Percentiles rank a stretch among this genome's conserved stretches.
phyloP scores from a whole-genome alignment of 1,140 invertebrate genomes.

The Leptinotarsa defecta region DNA sequence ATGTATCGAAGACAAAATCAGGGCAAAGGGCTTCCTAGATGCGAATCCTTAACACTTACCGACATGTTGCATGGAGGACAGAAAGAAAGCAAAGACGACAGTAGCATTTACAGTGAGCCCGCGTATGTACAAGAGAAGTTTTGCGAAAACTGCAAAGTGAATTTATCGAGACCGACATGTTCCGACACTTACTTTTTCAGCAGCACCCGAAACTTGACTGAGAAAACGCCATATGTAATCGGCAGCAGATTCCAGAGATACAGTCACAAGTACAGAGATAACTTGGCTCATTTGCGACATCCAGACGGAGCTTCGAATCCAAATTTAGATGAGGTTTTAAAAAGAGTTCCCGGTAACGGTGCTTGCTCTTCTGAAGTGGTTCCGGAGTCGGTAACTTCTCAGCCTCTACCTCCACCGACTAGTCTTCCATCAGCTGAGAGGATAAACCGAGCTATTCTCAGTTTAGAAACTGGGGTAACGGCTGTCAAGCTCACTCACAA shows the following conservation, averaged over 20 bases:
- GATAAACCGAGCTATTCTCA: constrained; percentile 62
- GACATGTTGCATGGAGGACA: constrained; percentile 69
- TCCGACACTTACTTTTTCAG: constrained; percentile 53
- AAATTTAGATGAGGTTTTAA: constrained; percentile 73
- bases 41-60: constrained; percentile 72
- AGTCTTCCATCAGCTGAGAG: constrained; percentile 60
- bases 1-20: constrained; percentile 59
- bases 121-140: constrained; percentile 77
- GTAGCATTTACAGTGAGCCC: constrained; percentile 82
- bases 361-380: constrained; percentile 48
- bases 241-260: constrained; percentile 55
- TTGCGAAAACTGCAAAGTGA: constrained; percentile 75
- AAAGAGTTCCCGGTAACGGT: constrained; percentile 68
- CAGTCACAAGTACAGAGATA: constrained; percentile 58
- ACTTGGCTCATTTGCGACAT: constrained; percentile 78
- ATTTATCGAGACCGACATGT: constrained; percentile 72
- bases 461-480: constrained; percentile 62
- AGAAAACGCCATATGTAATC: constrained; percentile 46
- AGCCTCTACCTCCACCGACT: constrained; percentile 60
- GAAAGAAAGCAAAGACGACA: constrained; percentile 68
- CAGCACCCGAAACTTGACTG: constrained; percentile 59
- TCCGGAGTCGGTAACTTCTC: constrained; percentile 44
- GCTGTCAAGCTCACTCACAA: constrained; percentile 61
- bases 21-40: constrained; percentile 58
- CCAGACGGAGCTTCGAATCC: constrained; percentile 91